Evolutionary conservation across 2,797 vertebrate species (phyloP), one percentile per base, ranked within the genome.

Genomic region (Poecilia gillii): DNA sequence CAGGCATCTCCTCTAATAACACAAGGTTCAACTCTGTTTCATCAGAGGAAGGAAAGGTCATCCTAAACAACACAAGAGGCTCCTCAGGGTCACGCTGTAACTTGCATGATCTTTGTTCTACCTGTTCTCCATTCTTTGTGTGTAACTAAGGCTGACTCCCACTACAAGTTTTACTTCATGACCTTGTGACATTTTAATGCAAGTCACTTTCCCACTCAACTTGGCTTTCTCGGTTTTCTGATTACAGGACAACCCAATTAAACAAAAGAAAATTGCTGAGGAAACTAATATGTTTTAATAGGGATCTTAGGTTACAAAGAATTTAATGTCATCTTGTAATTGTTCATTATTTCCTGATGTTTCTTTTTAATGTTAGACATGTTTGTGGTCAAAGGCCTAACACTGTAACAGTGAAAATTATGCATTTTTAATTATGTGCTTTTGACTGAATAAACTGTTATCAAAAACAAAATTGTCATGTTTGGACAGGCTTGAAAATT

Each of bases 1-100:
- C 76, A 84, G 80, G 74, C 77, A 74, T 87, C 86, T 84, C 81
- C 78, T 75, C 82, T 80, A 81, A 75, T 73, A 36, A 68, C 64
- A 68, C 36, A 68, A 25, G 64, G 36, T 68, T 84, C 81, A 75
- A 45, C 75, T 82, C 3, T 55, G 43, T 70, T 75, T 73, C 16
- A 2, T 78, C 72, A 53, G 49, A 80, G 77, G 45, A 53, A 71
- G 72, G 72, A 82, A 79, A 75, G 77, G 84, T 86, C 62, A 85
- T 3, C 36, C 23, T 33, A 77, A 79, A 82, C 62, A 78, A 72
- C 76, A 81, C 76, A 80, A 64, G 62, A 64, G 81, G 72, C 45
- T 72, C 72, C n/a, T 78, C 47, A 25, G n/a, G 78, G 39, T 46
- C 74, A 75, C 41, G 51, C 43, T 31, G 74, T 47, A 55, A 73